Evolutionary conservation across 2,888 invertebrate genomes (phyloP).

Genomic region (Aplocera efformata): DNA sequence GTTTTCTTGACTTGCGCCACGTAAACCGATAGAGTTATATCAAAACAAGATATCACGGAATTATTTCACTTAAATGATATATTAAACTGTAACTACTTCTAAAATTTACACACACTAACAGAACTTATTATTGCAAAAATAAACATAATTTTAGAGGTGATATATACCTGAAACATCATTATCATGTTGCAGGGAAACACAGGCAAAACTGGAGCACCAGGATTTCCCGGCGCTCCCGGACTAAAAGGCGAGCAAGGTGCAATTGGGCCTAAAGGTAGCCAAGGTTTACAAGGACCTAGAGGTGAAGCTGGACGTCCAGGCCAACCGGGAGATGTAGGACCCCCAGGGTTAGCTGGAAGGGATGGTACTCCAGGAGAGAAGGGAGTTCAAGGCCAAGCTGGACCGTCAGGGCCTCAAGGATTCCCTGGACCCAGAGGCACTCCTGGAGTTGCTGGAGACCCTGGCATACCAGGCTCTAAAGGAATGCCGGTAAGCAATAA

Average conservation of each 20-base stretch:
- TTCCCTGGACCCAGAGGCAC: slow-evolving; percentile 90
- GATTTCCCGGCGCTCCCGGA: slow-evolving; percentile 91
- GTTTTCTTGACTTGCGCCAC: too few species aligned
- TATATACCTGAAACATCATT: too few species aligned
- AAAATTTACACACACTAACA: too few species aligned
- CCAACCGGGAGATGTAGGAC: slow-evolving; percentile 87
- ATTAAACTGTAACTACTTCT: too few species aligned
- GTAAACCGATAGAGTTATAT: too few species aligned
- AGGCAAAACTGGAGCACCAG: slow-evolving; percentile 92
- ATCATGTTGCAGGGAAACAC: slow-evolving; percentile 81
- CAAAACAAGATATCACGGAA: too few species aligned
- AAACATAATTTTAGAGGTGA: too few species aligned
- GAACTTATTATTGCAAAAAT: too few species aligned
- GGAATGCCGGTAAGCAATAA: slow-evolving; percentile 83
- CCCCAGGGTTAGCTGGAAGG: slow-evolving; percentile 87
- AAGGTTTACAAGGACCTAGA: slow-evolving; percentile 89
- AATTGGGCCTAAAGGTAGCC: slow-evolving; percentile 88
- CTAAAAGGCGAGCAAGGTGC: slow-evolving; percentile 89
- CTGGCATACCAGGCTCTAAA: slow-evolving; percentile 87
- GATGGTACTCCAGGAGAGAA: slow-evolving; percentile 91
- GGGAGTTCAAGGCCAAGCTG: slow-evolving; percentile 86
- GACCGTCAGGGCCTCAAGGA: slow-evolving; percentile 88
- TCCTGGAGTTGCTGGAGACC: slow-evolving; percentile 86
- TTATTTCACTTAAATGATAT: too few species aligned
- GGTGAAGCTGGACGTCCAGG: slow-evolving; percentile 91